Evolutionary conservation across 2,888 invertebrate genomes (phyloP).

Genomic region (Allolobophora icterica): DNA sequence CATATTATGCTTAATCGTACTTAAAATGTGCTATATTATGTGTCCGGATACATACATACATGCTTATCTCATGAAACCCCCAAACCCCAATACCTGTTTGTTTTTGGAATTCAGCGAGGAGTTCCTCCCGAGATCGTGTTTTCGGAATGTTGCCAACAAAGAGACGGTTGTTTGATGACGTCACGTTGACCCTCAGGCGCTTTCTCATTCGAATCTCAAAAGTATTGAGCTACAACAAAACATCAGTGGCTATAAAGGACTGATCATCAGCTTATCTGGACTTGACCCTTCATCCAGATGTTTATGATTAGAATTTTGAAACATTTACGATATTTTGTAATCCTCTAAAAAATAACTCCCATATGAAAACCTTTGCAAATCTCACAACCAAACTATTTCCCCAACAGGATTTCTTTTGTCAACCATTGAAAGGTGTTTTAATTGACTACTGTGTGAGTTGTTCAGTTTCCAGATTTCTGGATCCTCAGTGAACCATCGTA

Average conservation of each 20-base stretch:
- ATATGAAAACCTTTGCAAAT: too few relatives aligned
- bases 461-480: too few relatives aligned
- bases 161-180: conserved; percentile 99
- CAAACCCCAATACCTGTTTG: conserved; percentile 83
- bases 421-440: too few relatives aligned
- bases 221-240: conserved; percentile 86
- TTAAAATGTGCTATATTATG: too few relatives aligned
- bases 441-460: too few relatives aligned
- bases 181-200: conserved; percentile 99
- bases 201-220: conserved; percentile 99
- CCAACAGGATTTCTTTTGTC: too few relatives aligned
- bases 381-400: too few relatives aligned
- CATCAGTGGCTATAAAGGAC: neutral
- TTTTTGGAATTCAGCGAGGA: conserved; percentile 99
- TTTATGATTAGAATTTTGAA: neutral
- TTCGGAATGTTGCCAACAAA: conserved; percentile 99
- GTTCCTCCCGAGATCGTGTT: conserved; percentile 99
- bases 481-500: too few relatives aligned
- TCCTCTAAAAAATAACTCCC: too few relatives aligned
- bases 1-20: neutral
- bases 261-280: neutral
- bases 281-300: neutral
- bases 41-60: too few relatives aligned
- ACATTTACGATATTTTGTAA: neutral
- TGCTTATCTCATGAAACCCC: neutral